Conservation (phyloP, 2,113 vertebrate species). For the Danionella cerebrum region DNA sequence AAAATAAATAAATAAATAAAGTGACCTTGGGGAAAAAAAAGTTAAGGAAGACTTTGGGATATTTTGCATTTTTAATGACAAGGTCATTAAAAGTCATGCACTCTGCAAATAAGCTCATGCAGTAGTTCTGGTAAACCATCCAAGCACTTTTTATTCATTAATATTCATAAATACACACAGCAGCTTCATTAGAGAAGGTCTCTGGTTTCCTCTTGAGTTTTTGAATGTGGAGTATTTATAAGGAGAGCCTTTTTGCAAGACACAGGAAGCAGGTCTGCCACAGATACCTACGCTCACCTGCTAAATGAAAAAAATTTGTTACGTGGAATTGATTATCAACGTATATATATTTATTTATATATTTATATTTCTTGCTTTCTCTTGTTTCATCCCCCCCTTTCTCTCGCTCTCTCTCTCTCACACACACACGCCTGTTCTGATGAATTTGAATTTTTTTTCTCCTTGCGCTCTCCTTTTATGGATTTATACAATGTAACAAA, state of each 20-base stretch:
- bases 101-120: slow-evolving; percentile 98
- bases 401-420: slow-evolving; percentile 43
- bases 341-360: slow-evolving; percentile 66
- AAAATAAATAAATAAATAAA: no score
- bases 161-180: slow-evolving; percentile 99
- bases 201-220: slow-evolving; percentile 82
- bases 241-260: slow-evolving; percentile 86
- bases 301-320: slow-evolving; percentile 90
- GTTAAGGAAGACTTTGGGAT: slow-evolving; percentile 79
- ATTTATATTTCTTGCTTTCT: slow-evolving; percentile 69
- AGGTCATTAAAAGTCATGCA: slow-evolving; percentile 96
- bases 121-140: slow-evolving; percentile 99
- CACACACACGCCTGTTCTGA: slow-evolving; percentile 68
- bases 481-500: slow-evolving; percentile 99
- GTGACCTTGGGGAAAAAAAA: slow-evolving; percentile 78
- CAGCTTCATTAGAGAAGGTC: slow-evolving; percentile 94
- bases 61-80: slow-evolving; percentile 81
- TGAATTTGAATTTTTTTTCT: slow-evolving; percentile 35
- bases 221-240: slow-evolving; percentile 95
- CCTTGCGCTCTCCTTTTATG: slow-evolving; percentile 87
- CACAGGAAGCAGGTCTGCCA: slow-evolving; percentile 82
- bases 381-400: slow-evolving; percentile 61
- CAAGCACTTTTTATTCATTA: slow-evolving; percentile 99
- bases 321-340: slow-evolving; percentile 97
- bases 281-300: slow-evolving; percentile 89